Evolutionary conservation across 2,888 invertebrate species (phyloP), one percentile per base, ranked within the genome.

Genomic region (Adelognathus sp.): DNA sequence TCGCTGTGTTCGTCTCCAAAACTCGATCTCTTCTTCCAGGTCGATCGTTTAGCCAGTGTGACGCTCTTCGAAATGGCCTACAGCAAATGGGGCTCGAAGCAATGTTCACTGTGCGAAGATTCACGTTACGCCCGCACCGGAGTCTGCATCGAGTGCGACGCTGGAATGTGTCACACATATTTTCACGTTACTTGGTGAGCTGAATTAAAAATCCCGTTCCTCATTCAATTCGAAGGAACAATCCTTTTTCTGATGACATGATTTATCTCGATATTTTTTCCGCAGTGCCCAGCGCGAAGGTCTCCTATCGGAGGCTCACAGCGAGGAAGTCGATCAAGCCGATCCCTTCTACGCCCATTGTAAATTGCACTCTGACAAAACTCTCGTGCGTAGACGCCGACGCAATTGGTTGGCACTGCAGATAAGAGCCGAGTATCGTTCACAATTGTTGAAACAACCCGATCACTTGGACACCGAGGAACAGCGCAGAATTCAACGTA

Each of bases 321-420:
- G 96, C 0, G 97, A 97, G 87, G 97, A 97, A 90, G 96, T 95
- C 0, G 97, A 97, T 86, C 97, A 97, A 86, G 98, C 98, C 0
- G 99, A 99, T 92, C 99, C 99, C 0, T 99, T 98, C 91, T 99
- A 98, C 91, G 99, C 98, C 0, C 98, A 99, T 89, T 99, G 99
- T 90, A 97, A 96, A 90, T 93, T 98, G 56, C 99, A 99, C 91
- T 98, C 98, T 0, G 98, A 99, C 89, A 98, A 98, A 91, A 94
- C 96, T 3, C 93, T 96, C 76, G 95, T 97, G 41, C 95, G 96
- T 87, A 94, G 95, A 88, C 94, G 97, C 4, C 95, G 95, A 87
- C 93, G 96, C 3, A 98, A 98, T 90, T 98, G 97, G 94, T 93
- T 98, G 76, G 97, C 98, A 0, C 92, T 98, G 69, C 97, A 97